Conservation (phyloP, 1,140 invertebrate species). For the Zaprionus nigranus region DNA sequence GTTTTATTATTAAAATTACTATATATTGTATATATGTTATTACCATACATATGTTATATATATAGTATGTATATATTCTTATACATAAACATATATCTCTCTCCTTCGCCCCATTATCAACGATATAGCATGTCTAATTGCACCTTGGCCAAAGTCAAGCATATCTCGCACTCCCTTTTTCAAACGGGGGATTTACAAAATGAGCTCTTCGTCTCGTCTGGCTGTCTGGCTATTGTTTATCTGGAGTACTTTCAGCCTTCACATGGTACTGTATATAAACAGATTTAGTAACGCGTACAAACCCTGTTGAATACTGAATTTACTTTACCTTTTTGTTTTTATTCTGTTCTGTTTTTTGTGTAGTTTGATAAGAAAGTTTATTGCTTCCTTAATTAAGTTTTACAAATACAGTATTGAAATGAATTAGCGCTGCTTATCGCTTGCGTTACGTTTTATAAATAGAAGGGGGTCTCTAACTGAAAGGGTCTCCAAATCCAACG, state of each 20-base stretch:
- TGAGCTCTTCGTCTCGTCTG: background rate
- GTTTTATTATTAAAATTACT: too few relatives aligned
- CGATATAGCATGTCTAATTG: background rate
- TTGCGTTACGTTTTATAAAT: background rate
- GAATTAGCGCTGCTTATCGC: slow-evolving; percentile 19
- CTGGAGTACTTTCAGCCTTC: background rate
- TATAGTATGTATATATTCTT: too few relatives aligned
- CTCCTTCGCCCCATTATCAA: background rate
- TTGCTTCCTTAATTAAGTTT: slow-evolving; percentile 28
- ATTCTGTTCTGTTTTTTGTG: background rate
- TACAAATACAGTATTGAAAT: slow-evolving; percentile 22
- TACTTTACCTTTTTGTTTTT: background rate
- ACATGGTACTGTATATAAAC: background rate
- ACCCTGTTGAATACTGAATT: background rate
- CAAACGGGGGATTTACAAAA: background rate
- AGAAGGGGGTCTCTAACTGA: background rate
- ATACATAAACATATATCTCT: background rate
- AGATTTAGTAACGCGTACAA: background rate
- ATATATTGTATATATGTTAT: too few relatives aligned
- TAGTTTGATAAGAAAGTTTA: slow-evolving; percentile 12
- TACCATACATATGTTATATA: too few relatives aligned
- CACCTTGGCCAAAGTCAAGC: slow-evolving; percentile 6
- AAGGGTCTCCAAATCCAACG: background rate
- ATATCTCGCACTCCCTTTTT: background rate
- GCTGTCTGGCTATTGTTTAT: background rate